A percentile compares a stretch with the other conserved stretches of the same genome.
These are phyloP conservation scores for Drosophila paramelanica DNA, from an alignment of 2,888 invertebrate species.

Conservation along the genomic window DNA sequence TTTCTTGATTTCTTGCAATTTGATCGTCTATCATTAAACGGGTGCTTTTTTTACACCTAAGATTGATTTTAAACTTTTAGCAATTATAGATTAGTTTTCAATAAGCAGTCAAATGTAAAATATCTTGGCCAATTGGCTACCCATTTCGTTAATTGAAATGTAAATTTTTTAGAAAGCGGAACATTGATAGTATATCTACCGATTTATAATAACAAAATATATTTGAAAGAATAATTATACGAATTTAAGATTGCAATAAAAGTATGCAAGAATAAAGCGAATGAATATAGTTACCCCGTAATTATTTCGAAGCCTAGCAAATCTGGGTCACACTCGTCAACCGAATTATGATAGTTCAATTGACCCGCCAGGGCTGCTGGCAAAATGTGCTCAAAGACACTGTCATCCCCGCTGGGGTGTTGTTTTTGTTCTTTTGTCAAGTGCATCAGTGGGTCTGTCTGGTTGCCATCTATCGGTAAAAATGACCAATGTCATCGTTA, in stretches of 20 bases:
- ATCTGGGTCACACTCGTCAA: conserved; percentile 93
- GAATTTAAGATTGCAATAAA: neutral
- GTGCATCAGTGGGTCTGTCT: conserved; percentile 38
- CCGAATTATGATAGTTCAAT: conserved; percentile 60
- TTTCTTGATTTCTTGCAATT: no score
- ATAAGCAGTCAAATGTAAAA: no score
- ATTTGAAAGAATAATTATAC: neutral
- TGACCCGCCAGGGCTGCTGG: conserved; percentile 44
- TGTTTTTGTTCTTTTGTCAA: conserved; percentile 30
- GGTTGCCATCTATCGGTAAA: conserved; percentile 59
- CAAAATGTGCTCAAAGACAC: conserved; percentile 34
- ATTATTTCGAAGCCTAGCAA: conserved; percentile 96
- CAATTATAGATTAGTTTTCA: no score
- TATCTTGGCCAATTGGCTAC: no score
- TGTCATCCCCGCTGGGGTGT: conserved; percentile 17
- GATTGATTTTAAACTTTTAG: no score
- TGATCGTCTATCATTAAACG: no score
- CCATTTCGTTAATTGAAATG: no score
- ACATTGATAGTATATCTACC: no score
- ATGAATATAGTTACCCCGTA: conserved; percentile 88
- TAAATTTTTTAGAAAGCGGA: no score
- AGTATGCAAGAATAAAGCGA: no score
- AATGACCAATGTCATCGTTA: conserved; percentile 57
- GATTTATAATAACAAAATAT: neutral
- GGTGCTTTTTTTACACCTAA: no score